These are phyloP conservation scores for Scaptomyza montana DNA, from an alignment of 1,140 invertebrate species.

Conservation along the genomic window DNA sequence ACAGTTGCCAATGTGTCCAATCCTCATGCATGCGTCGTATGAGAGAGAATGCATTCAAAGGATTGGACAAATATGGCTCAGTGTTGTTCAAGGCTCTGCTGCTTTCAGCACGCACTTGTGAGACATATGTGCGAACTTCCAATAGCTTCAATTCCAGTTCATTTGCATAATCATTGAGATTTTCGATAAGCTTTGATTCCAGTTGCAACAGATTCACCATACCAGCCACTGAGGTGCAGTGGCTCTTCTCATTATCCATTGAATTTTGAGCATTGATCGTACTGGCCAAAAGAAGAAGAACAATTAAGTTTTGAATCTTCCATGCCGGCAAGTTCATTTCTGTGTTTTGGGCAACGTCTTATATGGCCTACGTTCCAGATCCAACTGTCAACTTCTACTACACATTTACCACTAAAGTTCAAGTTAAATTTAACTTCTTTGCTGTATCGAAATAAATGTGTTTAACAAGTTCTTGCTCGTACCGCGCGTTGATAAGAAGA, in stretches of 20 bases:
- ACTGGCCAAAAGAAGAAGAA: not conserved
- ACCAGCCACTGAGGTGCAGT: conserved; percentile 92
- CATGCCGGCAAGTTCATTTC: conserved; percentile 39
- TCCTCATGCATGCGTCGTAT: conserved; percentile 73
- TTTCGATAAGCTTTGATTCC: conserved; percentile 92
- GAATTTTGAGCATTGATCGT: conserved; percentile 5
- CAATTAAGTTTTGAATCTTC: conserved; percentile 17
- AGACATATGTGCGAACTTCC: conserved; percentile 53
- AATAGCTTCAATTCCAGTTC: conserved; percentile 59
- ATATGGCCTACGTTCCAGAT: conserved; percentile 42
- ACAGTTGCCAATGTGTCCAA: conserved; percentile 64
- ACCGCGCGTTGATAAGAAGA: too few species aligned
- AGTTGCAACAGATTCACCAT: conserved; percentile 94
- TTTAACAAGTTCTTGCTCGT: conserved; percentile 16
- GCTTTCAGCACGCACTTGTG: conserved; percentile 87
- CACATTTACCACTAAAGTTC: conserved; percentile 35
- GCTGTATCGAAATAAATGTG: conserved; percentile 59
- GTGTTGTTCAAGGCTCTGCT: conserved; percentile 89
- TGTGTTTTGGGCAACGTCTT: conserved; percentile 9
- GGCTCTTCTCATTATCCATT: conserved; percentile 46
- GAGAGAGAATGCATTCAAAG: conserved; percentile 64
- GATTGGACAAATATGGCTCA: conserved; percentile 76
- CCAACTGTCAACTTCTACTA: conserved; percentile 45
- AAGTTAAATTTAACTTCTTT: conserved; percentile 22
- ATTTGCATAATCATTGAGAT: conserved; percentile 91